A percentile compares a stretch with the other conserved stretches of the same genome.
phyloP scores from a whole-genome alignment of 1,140 invertebrate species.

The Aphelinus certus region DNA sequence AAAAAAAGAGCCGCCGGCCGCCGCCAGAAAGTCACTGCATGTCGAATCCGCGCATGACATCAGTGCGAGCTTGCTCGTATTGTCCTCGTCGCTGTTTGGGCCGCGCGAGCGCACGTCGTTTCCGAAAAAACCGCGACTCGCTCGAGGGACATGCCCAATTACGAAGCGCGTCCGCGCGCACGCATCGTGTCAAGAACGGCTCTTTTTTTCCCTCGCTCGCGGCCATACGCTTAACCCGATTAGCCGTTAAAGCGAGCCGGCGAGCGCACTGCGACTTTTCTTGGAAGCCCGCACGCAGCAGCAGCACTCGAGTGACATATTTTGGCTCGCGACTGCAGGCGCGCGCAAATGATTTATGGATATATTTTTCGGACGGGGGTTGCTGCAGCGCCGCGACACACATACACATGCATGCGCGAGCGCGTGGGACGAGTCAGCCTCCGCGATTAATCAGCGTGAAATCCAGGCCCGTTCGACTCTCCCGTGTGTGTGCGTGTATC shows the following conservation, averaged over 20 bases:
- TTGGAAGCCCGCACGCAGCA: conserved; percentile 6
- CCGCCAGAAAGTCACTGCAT: too few relatives aligned
- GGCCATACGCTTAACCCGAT: conserved; percentile 47
- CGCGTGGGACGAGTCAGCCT: not conserved
- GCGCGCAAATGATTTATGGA: not conserved
- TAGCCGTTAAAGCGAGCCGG: conserved; percentile 41
- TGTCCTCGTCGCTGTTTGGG: not conserved
- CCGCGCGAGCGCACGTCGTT: not conserved
- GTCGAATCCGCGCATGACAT: too few relatives aligned
- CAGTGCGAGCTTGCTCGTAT: too few relatives aligned
- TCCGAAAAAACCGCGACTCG: conserved; percentile 23
- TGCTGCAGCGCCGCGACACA: not conserved
- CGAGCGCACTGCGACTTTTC: conserved; percentile 8
- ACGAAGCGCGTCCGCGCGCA: not conserved
- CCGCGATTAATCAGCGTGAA: not conserved
- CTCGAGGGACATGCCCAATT: conserved; percentile 32
- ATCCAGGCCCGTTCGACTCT: not conserved
- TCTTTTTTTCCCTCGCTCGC: conserved; percentile 27
- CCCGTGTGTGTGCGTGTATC: not conserved
- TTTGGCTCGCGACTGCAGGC: not conserved
- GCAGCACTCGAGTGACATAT: too few relatives aligned
- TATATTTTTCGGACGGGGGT: not conserved
- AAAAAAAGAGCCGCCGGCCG: too few relatives aligned
- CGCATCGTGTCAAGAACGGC: conserved; percentile 31
- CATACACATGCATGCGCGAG: not conserved